Evolutionary conservation across 64 coral and sea anemone genomes (phyloP).

Genomic region (Montipora efflorescens): DNA sequence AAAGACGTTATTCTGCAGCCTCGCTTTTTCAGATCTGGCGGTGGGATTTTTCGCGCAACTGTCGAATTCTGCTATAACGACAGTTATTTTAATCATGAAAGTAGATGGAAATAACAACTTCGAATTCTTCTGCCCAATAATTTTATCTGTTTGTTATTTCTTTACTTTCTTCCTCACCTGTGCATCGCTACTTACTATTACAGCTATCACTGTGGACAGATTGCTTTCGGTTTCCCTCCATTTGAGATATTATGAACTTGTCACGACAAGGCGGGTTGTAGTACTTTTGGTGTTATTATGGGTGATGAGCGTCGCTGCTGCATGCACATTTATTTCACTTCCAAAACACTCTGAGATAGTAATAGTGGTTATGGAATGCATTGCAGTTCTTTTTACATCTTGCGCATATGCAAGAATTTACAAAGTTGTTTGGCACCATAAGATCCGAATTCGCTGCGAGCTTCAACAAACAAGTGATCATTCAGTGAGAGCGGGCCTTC

Average conservation of each 20-base stretch:
- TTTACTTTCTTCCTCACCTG: not conserved
- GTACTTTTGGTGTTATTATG: not conserved
- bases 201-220: slow-evolving; percentile 13
- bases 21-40: not conserved
- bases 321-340: not conserved
- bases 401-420: no score
- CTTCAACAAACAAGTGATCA: no score
- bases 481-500: no score
- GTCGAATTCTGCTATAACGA: not conserved
- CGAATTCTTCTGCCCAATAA: not conserved
- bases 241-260: slow-evolving; percentile 8
- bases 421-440: no score
- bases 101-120: not conserved
- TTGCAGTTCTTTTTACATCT: not conserved
- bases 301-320: not conserved
- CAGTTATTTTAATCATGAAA: not conserved
- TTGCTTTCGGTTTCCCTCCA: slow-evolving; percentile 13
- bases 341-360: not conserved
- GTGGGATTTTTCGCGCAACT: not conserved
- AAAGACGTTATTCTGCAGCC: not conserved
- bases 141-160: not conserved
- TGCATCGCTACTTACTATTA: not conserved
- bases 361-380: not conserved
- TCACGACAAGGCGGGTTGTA: not conserved
- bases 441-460: no score